Conservation (phyloP, 2,797 vertebrate genomes). For the Morus bassanus region DNA sequence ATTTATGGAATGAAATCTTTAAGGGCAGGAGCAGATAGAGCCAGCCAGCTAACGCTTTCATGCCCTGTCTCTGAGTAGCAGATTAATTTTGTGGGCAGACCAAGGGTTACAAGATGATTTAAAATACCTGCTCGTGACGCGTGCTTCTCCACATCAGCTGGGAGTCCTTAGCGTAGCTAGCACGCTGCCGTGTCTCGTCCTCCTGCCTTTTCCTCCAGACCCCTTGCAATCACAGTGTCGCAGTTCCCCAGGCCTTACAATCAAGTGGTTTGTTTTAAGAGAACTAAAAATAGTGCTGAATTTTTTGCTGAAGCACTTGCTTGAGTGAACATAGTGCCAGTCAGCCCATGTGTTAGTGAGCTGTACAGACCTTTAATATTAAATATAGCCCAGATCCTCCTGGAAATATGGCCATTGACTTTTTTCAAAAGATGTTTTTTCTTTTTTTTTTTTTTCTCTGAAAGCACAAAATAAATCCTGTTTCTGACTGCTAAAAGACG, state of each 20-base stretch:
- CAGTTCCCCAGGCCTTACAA: slow-evolving; percentile 22
- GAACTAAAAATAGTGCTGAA: slow-evolving; percentile 70
- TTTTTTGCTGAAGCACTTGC: slow-evolving; percentile 59
- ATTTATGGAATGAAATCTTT: slow-evolving; percentile 66
- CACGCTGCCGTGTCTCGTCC: not conserved
- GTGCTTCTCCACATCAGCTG: not conserved
- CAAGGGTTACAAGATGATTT: not conserved
- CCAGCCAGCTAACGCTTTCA: slow-evolving; percentile 64
- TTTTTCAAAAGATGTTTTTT: not conserved
- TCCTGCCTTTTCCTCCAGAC: not conserved
- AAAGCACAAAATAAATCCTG: not conserved
- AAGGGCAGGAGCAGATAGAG: slow-evolving; percentile 47
- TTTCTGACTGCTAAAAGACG: not conserved
- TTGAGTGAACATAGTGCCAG: slow-evolving; percentile 39
- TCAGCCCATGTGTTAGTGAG: not conserved
- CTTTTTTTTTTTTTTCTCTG: not conserved
- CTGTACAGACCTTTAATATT: not conserved
- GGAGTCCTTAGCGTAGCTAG: not conserved
- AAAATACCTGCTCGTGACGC: not conserved
- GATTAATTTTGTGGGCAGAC: not conserved
- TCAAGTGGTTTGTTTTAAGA: slow-evolving; percentile 52
- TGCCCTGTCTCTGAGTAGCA: slow-evolving; percentile 55
- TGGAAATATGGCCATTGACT: not conserved
- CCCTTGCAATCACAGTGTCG: not conserved
- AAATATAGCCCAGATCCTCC: not conserved